Percentiles rank a stretch among this genome's conserved stretches.
Evolutionary conservation across 2,113 vertebrate species (phyloP).

Genomic region (Laticauda colubrina): DNA sequence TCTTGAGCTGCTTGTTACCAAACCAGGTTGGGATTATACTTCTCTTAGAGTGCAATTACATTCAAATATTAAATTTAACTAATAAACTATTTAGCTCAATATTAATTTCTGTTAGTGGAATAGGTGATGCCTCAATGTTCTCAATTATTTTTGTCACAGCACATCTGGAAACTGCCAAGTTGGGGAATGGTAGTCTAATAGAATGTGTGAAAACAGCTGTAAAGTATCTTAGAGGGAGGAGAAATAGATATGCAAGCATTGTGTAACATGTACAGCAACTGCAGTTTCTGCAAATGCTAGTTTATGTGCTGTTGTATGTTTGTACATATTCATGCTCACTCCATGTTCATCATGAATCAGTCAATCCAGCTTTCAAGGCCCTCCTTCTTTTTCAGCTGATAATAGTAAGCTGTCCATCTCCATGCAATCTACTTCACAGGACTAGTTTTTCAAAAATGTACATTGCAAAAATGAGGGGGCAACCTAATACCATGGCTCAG

Average conservation of each 20-base stretch:
- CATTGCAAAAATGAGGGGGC: neutral
- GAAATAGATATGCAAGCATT: neutral
- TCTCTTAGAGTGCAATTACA: neutral
- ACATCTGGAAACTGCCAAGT: neutral
- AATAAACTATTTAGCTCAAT: neutral
- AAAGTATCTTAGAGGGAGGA: neutral
- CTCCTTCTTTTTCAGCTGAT: neutral
- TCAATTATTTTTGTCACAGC: neutral
- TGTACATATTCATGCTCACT: neutral
- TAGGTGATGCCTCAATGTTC: neutral
- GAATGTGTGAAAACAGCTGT: neutral
- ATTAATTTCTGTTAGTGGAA: neutral
- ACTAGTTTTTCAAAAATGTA: neutral
- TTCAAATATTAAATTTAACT: neutral
- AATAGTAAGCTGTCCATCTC: neutral
- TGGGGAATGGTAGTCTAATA: constrained; percentile 3
- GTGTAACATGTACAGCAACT: neutral
- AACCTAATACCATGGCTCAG: neutral
- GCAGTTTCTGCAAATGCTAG: neutral
- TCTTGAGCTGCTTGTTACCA: neutral
- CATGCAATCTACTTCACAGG: neutral
- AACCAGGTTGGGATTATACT: neutral
- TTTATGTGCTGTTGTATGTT: neutral
- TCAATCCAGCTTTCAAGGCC: neutral
- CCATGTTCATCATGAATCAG: neutral